These are phyloP conservation scores for Acronicta psi DNA, from an alignment of 2,888 invertebrate genomes.

Conservation along the genomic window DNA sequence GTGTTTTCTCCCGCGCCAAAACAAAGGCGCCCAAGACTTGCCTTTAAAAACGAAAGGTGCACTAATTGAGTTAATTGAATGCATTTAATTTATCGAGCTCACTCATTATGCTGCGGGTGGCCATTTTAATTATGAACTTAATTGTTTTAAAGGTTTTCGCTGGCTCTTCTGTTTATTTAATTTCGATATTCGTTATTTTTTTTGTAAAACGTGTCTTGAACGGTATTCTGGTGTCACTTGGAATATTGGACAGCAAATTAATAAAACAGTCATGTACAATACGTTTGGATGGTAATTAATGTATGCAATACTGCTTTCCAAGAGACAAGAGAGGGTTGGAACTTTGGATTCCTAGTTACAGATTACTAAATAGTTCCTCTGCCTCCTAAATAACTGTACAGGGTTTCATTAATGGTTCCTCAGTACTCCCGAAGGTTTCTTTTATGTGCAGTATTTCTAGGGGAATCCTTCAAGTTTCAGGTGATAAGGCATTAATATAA, in stretches of 20 bases:
- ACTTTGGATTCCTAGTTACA: too few relatives aligned
- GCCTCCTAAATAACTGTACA: too few relatives aligned
- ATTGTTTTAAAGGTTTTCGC: conserved; percentile 30
- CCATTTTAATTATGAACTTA: conserved; percentile 48
- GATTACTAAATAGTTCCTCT: too few relatives aligned
- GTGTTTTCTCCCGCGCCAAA: conserved; percentile 88
- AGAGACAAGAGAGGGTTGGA: not conserved
- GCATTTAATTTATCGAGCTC: conserved; percentile 62
- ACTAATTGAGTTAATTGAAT: conserved; percentile 75
- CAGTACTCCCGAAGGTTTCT: too few relatives aligned
- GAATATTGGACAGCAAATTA: conserved; percentile 29
- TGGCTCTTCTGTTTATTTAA: conserved; percentile 37
- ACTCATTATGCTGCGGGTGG: conserved; percentile 57
- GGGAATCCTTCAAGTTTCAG: too few relatives aligned
- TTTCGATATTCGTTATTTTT: conserved; percentile 26
- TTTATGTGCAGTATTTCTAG: too few relatives aligned
- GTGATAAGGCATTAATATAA: too few relatives aligned
- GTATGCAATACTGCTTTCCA: not conserved
- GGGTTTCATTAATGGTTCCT: too few relatives aligned
- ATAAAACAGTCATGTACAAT: conserved; percentile 7
- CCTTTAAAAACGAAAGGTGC: conserved; percentile 83
- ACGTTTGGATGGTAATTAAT: conserved; percentile 1
- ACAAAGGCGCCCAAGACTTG: conserved; percentile 83
- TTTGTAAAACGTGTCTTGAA: conserved; percentile 38
- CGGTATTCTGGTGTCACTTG: conserved; percentile 42